phyloP scores from a whole-genome alignment of 35 echinoderm and acorn worm species.

The Strongylocentrotus purpuratus region DNA sequence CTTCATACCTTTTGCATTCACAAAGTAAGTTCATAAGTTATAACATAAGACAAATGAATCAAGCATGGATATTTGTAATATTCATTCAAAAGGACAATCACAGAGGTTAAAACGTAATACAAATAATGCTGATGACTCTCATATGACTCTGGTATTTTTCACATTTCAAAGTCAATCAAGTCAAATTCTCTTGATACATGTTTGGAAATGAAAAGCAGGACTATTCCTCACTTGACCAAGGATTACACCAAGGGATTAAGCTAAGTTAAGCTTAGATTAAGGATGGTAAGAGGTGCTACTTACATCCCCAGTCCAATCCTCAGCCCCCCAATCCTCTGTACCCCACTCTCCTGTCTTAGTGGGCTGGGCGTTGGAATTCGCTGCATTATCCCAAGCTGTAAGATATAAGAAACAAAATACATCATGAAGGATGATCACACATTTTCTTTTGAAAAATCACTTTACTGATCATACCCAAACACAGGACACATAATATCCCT shows the following conservation, averaged over 20 bases:
- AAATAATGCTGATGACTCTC: too few species aligned
- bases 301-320: slow-evolving; percentile 98
- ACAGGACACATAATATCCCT: too few species aligned
- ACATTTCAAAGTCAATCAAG: too few species aligned
- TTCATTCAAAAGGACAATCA: too few species aligned
- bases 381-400: slow-evolving; percentile 69
- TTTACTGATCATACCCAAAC: neutral
- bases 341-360: slow-evolving; percentile 5
- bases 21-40: too few species aligned
- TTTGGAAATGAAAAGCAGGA: neutral
- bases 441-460: too few species aligned
- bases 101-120: too few species aligned
- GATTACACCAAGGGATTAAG: neutral
- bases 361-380: neutral
- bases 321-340: slow-evolving; percentile 79
- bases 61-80: too few species aligned
- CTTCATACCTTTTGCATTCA: too few species aligned
- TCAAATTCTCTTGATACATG: too few species aligned
- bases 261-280: neutral
- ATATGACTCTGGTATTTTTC: too few species aligned
- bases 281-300: slow-evolving; percentile 25
- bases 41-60: too few species aligned
- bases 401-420: neutral
- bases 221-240: neutral
- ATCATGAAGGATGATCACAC: neutral